Evolutionary conservation across 2,797 vertebrate species (phyloP), one percentile per base, ranked within the genome.

Genomic region (Pterois miles): DNA sequence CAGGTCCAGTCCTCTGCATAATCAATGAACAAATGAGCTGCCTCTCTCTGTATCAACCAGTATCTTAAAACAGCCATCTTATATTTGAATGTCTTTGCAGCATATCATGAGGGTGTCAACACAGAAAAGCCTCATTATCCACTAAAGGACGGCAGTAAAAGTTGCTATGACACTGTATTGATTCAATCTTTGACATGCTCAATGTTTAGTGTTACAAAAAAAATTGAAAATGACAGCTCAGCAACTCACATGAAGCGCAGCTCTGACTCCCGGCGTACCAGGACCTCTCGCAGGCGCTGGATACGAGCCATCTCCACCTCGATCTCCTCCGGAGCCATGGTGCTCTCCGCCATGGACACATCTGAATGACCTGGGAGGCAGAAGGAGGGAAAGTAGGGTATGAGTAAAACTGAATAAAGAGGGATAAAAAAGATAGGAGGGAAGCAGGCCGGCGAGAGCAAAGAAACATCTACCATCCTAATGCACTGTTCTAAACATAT

Each of bases 251-350:
- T 99, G 95, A 99, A 99, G 88, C 97, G 97, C 85, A 99, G 96
- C 86, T 99, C 98, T 0, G 98, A 99, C 93, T 99, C 98, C 62
- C 98, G 93, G 65, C 98, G 97, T 78, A 99, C 98, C 88, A 99
- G 93, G 66, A 99, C 97, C 92, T 99, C 98, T 71, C 98, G 95
- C 83, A 99, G 97, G 50, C 97, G 96, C 91, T 99, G 98, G 89
- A 99, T 99, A 67, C 98, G 97, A 48, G 95, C 92, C 98, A 99
- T 99, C 93, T 99, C 98, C 78, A 97, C 93, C 90, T 99, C 98
- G 1, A 99, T 98, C 94, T 99, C 98, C 58, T 99, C 98, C 0
- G 98, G 97, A 93, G 96, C 96, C 96, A 99, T 96, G 86, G 96
- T 97, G 83, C 97, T 97, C 92, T 99, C 98, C 12, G 97, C 97